Percentiles rank a stretch among this genome's conserved stretches.
These are phyloP conservation scores for Sarotherodon lohbergeri DNA, from an alignment of 2,113 vertebrate genomes.

Conservation along the genomic window DNA sequence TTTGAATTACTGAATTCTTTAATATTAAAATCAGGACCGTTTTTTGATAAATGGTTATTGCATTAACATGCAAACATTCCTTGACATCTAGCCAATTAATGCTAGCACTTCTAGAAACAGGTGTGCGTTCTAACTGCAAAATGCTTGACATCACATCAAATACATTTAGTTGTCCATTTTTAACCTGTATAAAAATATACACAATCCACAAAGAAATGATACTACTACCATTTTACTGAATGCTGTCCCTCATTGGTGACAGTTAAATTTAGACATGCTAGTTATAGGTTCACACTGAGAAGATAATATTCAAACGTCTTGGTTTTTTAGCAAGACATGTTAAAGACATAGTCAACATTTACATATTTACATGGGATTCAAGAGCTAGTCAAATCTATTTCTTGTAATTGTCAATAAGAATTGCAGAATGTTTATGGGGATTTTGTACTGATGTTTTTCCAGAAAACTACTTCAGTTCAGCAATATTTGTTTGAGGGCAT, in stretches of 20 bases:
- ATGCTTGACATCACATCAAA: neutral
- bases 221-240: fast-evolving
- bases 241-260: neutral
- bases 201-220: too few relatives aligned
- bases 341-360: neutral
- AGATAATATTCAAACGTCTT: neutral
- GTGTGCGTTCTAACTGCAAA: neutral
- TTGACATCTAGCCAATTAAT: neutral
- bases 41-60: neutral
- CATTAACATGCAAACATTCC: neutral
- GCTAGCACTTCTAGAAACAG: neutral
- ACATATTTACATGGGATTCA: neutral
- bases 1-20: neutral
- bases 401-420: neutral
- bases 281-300: neutral
- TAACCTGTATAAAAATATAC: neutral
- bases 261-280: neutral
- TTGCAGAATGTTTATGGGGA: neutral
- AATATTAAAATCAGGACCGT: neutral
- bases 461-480: neutral
- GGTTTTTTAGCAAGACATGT: neutral
- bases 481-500: neutral
- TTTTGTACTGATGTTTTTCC: neutral
- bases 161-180: neutral
- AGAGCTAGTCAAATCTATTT: neutral